Conservation (phyloP, 1,140 invertebrate genomes). For the Gyrodactylus bullatarudis region DNA sequence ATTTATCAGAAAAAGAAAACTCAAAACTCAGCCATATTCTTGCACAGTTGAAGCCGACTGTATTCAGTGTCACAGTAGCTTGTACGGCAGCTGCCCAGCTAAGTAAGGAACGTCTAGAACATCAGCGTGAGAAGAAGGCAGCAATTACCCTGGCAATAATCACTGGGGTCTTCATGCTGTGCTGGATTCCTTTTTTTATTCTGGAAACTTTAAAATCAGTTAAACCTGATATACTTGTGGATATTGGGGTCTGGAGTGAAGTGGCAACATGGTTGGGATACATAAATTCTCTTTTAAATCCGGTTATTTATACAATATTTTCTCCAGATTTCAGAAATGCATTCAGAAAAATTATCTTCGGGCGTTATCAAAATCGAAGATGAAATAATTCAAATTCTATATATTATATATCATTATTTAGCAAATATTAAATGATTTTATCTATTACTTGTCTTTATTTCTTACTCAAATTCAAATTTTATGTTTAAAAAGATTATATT, state of each 20-base stretch:
- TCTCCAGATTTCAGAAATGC: conserved; percentile 10
- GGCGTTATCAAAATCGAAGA: conserved; percentile 6
- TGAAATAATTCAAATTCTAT: too few relatives aligned
- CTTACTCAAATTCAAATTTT: too few relatives aligned
- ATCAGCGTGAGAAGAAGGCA: conserved; percentile 13
- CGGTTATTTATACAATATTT: conserved; percentile 10
- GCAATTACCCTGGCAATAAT: conserved; percentile 14
- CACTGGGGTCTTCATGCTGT: conserved; percentile 11
- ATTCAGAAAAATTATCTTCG: conserved; percentile 9
- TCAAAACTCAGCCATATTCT: not conserved
- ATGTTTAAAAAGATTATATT: too few relatives aligned
- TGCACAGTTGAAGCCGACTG: not conserved
- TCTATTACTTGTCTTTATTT: too few relatives aligned
- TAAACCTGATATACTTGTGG: not conserved
- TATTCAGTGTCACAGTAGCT: not conserved
- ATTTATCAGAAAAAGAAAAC: not conserved
- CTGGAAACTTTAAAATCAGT: conserved; percentile 7
- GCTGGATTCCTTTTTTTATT: conserved; percentile 10
- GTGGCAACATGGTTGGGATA: conserved; percentile 9
- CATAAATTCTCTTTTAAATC: conserved; percentile 9
- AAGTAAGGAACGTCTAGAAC: conserved; percentile 11
- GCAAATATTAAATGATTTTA: too few relatives aligned
- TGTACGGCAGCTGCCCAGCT: not conserved
- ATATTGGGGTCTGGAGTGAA: not conserved
- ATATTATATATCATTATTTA: too few relatives aligned